phyloP scores from a whole-genome alignment of 2,888 invertebrate genomes.

The Cryptocheilus praepositus region DNA sequence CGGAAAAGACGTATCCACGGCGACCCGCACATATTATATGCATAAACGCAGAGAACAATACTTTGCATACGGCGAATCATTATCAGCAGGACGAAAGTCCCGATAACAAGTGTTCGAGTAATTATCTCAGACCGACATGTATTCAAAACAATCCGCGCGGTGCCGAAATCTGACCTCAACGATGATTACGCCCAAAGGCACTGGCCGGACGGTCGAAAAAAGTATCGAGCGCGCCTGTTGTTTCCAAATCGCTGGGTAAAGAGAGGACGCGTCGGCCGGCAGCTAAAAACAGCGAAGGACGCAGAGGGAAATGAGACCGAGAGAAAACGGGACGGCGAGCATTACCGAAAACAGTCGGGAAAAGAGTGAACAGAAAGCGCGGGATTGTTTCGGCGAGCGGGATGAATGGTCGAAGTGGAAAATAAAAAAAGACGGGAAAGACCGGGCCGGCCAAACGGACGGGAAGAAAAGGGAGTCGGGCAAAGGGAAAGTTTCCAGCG shows the following conservation, averaged over 20 bases:
- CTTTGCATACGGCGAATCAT: too few relatives aligned
- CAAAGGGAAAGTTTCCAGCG: constrained; percentile 42
- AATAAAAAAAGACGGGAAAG: constrained; percentile 21
- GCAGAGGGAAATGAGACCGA: constrained; percentile 9
- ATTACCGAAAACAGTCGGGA: background rate
- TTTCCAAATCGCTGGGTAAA: constrained; percentile 48
- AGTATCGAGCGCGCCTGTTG: constrained; percentile 38
- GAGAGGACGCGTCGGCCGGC: constrained; percentile 15
- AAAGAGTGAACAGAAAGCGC: background rate
- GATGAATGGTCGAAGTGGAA: constrained; percentile 20
- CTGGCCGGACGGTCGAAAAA: background rate
- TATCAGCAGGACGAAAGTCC: too few relatives aligned
- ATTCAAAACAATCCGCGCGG: too few relatives aligned
- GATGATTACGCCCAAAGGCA: constrained; percentile 2
- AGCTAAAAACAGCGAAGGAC: constrained; percentile 8
- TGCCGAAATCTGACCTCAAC: too few relatives aligned
- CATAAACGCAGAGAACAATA: too few relatives aligned
- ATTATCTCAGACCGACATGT: too few relatives aligned
- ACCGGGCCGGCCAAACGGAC: background rate
- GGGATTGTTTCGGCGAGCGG: constrained; percentile 32
- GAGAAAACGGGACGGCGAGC: background rate
- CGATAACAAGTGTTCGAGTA: too few relatives aligned
- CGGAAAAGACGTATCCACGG: too few relatives aligned
- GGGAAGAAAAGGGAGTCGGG: background rate
- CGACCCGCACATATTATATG: too few relatives aligned